phyloP scores from a whole-genome alignment of 1,140 invertebrate species.

The Lasioglossum baleicum region DNA sequence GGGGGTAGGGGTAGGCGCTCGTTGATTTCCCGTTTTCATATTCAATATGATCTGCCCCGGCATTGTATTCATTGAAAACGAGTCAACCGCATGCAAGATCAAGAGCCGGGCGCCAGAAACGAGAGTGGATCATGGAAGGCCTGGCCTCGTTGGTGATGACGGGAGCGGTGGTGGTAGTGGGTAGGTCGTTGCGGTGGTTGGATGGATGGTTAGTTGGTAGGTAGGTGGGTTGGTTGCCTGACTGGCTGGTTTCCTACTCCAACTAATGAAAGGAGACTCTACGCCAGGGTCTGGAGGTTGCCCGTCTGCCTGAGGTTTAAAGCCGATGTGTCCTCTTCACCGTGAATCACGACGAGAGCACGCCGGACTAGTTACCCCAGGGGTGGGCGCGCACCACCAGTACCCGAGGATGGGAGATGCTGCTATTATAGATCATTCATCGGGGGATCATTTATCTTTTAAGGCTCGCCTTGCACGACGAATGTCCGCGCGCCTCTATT shows the following conservation, averaged over 20 bases:
- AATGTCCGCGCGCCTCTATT: not conserved
- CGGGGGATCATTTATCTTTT: conserved; percentile 30
- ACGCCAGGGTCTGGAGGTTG: conserved; percentile 69
- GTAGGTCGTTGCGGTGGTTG: conserved; percentile 66
- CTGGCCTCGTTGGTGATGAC: conserved; percentile 55
- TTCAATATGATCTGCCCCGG: conserved; percentile 78
- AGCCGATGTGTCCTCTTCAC: conserved; percentile 76
- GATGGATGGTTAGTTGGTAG: conserved; percentile 75
- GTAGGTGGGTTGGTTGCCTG: conserved; percentile 71
- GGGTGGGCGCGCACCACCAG: too few relatives aligned
- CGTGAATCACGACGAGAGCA: conserved; percentile 48
- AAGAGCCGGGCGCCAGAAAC: conserved; percentile 68
- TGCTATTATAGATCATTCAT: conserved; percentile 30
- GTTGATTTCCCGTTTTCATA: conserved; percentile 80
- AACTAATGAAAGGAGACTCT: conserved; percentile 80
- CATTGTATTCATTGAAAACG: conserved; percentile 80
- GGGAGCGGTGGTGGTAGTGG: conserved; percentile 53
- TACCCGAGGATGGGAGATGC: not conserved
- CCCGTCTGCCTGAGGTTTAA: conserved; percentile 71
- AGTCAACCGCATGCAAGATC: conserved; percentile 80
- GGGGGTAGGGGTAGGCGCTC: conserved; percentile 62
- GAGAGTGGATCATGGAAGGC: conserved; percentile 72
- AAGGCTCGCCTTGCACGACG: not conserved
- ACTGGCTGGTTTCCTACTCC: conserved; percentile 76
- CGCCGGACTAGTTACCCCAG: not conserved